Percentiles rank a stretch among this genome's conserved stretches.
phyloP scores from a whole-genome alignment of 2,797 vertebrate genomes.

The Sebastes taczanowskii region DNA sequence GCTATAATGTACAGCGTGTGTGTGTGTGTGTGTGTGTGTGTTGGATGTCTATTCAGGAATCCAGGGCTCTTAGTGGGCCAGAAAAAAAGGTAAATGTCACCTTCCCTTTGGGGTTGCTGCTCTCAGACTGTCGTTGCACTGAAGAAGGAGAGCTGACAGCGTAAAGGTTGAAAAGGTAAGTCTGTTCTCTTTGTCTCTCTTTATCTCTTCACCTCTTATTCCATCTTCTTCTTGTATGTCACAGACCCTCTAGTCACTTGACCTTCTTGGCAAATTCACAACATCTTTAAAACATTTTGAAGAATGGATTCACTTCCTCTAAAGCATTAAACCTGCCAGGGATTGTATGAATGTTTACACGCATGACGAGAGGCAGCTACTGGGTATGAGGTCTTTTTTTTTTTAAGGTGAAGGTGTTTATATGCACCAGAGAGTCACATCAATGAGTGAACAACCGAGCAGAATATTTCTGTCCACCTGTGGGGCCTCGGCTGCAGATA shows the following conservation, averaged over 20 bases:
- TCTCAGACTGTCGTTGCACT: conserved; percentile 2
- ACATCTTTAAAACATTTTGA: conserved; percentile 4
- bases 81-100: conserved; percentile 53
- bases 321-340: not conserved
- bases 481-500: conserved; percentile 1
- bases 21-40: not conserved
- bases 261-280: conserved; percentile 16
- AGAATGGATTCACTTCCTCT: not conserved
- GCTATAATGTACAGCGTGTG: not conserved
- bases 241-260: not conserved
- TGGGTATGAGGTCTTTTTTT: not conserved
- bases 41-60: not conserved
- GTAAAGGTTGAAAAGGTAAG: conserved; percentile 38
- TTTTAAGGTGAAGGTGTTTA: not conserved
- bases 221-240: not conserved
- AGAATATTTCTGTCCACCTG: conserved; percentile 11
- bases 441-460: conserved; percentile 4
- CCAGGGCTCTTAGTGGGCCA: conserved; percentile 29
- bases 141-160: conserved; percentile 7
- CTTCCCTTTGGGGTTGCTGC: conserved; percentile 39
- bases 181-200: conserved; percentile 40
- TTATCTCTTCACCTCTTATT: conserved; percentile 45
- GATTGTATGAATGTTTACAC: not conserved
- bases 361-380: not conserved
- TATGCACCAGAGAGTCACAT: not conserved